Base-by-base conservation (phyloP, 2,888 invertebrate genomes). In the Noctua janthe region DNA sequence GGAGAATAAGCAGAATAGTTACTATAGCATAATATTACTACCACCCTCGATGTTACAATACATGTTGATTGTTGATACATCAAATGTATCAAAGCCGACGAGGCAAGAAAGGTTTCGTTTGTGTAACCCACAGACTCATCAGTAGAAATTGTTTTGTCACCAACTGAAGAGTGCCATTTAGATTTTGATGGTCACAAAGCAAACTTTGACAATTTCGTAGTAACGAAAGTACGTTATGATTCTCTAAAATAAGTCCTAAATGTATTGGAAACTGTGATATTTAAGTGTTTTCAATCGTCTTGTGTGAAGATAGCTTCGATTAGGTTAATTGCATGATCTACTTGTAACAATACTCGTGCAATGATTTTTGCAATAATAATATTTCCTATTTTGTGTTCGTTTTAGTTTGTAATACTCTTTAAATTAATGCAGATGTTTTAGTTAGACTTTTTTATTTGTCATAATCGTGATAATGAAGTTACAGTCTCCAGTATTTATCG, bases 251-350 rank as follows among this genome's bases (percentile, higher is more conserved):
- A 92, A 90, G 92, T 93, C 90, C 93, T 92, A 77, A 92, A 90
- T 95, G 94, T 95, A 96, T 97, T 96, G 96, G 94, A 96, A 97
- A 96, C 97, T 97, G 97, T 97, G 97, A 97, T 97, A 97, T 96
- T 96, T 96, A 92, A 94, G 94, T 96, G 95, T 96, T 96, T 97
- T 96, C 96, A 96, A 96, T 96, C 92, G 89, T 93, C 90, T 93
- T 88, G 91, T 92, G 92, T 93, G 93, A 94, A 93, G 93, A 93
- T 92, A 92, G 90, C 89, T 89, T 93, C 92, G 92, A 92, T 91
- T 92, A 91, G 91, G 83, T 90, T 90, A 91, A 85, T 86, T 92
- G 91, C 90, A 91, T 92, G 90, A 88, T 88, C 74, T 88, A 87
- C 76, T 80, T 89, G 88, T 90, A 86, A 89, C 87, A 91, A 91